Evolutionary conservation across 92 coral and sea anemone genomes (phyloP), one percentile per base, ranked within the genome.

Genomic region (Blastomussa wellsi): DNA sequence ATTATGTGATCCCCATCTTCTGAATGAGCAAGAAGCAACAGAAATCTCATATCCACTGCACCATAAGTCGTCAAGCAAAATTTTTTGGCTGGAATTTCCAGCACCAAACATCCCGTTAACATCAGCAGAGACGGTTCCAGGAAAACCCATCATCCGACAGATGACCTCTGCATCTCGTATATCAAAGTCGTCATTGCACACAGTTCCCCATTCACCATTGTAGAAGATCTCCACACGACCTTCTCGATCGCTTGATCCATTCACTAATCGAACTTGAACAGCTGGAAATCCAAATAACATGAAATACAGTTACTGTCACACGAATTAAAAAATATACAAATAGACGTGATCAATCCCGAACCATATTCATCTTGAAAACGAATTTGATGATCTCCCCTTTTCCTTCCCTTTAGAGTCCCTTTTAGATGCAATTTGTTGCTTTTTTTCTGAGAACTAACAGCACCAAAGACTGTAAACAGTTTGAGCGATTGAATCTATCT

Each of bases 131-230:
- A 84, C 70, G 38, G 90, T 91, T 22, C 87, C 87, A 2, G 93
- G 93, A n/a, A 71, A 82, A 17, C 89, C 93, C 41, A 79, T 29
- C 93, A 90, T 90, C 26, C 88, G 85, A 67, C 93, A 90, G 64
- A 88, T 84, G 41, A 90, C 93, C 32, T 82, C 77, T 51, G 91
- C 93, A 83, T 84, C 91, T 16, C 72, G 82, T 26, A 70, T 79
- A 36, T 83, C 93, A 59, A 89, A 90, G 41, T 83, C 51, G 67
- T 90, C 91, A 62, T 74, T 72, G 74, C 93, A 90, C 62, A 90
- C 80, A 8, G 93, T 90, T 55, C 93, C 93, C 93, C 93, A 90
- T 72, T 74, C 70, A 49, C 82, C 85, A 28, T 87, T 82, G 75
- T 90, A 81, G 22, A 67, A 60, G 36, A 90, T 69, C 42, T 90